phyloP scores from a whole-genome alignment of 2,797 vertebrate genomes.

The Lithobates sylvaticus region DNA sequence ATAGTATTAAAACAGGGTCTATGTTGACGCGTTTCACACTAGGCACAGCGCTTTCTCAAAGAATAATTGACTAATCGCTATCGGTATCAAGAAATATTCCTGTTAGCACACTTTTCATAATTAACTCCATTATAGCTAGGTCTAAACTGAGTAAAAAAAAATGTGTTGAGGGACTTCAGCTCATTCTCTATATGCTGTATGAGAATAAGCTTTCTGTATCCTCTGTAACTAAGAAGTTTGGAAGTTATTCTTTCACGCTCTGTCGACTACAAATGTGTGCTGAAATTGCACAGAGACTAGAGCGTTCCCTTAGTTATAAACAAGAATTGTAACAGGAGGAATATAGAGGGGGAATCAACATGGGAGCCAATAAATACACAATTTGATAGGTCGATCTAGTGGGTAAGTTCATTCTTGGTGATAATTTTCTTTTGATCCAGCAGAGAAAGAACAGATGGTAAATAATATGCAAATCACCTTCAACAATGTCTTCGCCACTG shows the following conservation, averaged over 20 bases:
- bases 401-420: constrained; percentile 2
- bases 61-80: no score
- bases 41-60: no score
- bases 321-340: background rate
- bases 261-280: background rate
- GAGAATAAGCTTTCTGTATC: background rate
- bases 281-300: background rate
- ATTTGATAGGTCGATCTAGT: background rate
- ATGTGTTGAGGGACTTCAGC: no score
- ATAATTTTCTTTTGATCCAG: background rate
- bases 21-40: no score
- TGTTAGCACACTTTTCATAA: no score
- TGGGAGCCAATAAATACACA: background rate
- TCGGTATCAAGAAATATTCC: no score
- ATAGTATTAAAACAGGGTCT: no score
- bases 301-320: constrained; percentile 27
- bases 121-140: no score
- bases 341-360: constrained; percentile 7
- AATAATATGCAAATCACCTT: constrained; percentile 48
- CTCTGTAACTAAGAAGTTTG: background rate
- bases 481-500: constrained; percentile 32
- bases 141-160: no score
- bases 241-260: background rate
- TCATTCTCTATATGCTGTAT: background rate
- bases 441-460: constrained; percentile 33